Evolutionary conservation across 2,797 vertebrate genomes (phyloP), one percentile per base, ranked within the genome.

Genomic region (Emydoidea blandingii): DNA sequence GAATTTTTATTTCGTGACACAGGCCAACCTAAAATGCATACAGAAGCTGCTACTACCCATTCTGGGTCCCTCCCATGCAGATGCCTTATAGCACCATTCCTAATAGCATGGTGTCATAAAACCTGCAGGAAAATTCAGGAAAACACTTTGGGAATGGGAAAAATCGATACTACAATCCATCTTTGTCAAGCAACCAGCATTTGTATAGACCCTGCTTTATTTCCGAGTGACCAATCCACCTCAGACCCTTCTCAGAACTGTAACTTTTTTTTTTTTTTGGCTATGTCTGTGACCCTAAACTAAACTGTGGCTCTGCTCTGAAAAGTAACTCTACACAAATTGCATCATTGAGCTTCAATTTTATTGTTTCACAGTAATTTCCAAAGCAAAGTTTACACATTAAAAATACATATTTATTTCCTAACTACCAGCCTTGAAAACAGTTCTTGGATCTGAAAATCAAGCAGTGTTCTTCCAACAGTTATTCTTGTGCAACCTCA

Each of bases 361-460:
- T 47, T 29, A 76, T 76, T 76, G 72, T 29, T 15, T 47, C 72
- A 47, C 41, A 27, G 25, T 29, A 14, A 29, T 47, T 78, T 14
- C 11, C 53, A 6, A 25, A 16, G 19, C 37, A 14, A 49, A 1
- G 21, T n/a, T 82, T 76, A 68, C 27, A 19, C 81, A 83, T 65
- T 9, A 0, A n/a, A 9, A 44, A 0, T 0, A 21, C 78, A 65
- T 18, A 41, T 34, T 50, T 16, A 5, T 62, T 10, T 37, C 23
- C 25, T 34, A 59, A 14, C 54, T 44, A 23, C 11, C n/a, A 72
- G 27, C 3, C 86, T 34, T 41, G 34, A 56, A 29, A 29, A 68
- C 16, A 65, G 25, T 37, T 41, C 10, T 78, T 29, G 74, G 37
- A 29, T 53, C 47, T 11, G 5, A 76, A 76, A 76, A 47, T 47